Conservation (phyloP, 2,113 vertebrate genomes). For the Solea senegalensis region DNA sequence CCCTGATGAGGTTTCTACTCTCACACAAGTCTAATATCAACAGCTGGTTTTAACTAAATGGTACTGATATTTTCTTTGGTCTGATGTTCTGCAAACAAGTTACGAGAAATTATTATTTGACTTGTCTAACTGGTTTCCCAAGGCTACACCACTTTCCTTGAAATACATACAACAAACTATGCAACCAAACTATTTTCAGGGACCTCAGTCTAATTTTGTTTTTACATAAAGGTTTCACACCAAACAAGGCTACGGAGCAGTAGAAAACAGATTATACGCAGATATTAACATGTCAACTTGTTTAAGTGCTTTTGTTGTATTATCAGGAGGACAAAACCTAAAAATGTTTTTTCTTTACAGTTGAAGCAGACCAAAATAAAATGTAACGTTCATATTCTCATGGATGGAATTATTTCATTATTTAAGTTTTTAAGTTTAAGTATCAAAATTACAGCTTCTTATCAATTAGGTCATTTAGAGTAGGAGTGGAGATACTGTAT, state of each 20-base stretch:
- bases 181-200: too few relatives aligned
- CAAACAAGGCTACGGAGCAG: neutral
- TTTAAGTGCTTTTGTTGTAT: too few relatives aligned
- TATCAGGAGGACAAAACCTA: neutral
- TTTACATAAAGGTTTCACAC: too few relatives aligned
- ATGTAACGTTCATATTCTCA: neutral
- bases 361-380: neutral
- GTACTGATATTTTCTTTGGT: slow-evolving; percentile 15
- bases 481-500: too few relatives aligned
- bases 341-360: neutral
- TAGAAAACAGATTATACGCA: neutral
- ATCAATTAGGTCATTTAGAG: too few relatives aligned
- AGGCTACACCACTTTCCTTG: neutral
- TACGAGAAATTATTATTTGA: slow-evolving; percentile 34
- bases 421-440: neutral
- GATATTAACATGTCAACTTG: neutral
- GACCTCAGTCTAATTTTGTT: too few relatives aligned
- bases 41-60: slow-evolving; percentile 35
- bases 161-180: neutral
- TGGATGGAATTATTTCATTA: neutral
- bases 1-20: slow-evolving; percentile 31
- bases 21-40: slow-evolving; percentile 37
- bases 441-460: too few relatives aligned
- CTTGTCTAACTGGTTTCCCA: neutral
- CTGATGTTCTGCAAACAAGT: slow-evolving; percentile 21